These are phyloP conservation scores for Lucinisca nassula DNA, from an alignment of 2,888 invertebrate species.

Conservation along the genomic window DNA sequence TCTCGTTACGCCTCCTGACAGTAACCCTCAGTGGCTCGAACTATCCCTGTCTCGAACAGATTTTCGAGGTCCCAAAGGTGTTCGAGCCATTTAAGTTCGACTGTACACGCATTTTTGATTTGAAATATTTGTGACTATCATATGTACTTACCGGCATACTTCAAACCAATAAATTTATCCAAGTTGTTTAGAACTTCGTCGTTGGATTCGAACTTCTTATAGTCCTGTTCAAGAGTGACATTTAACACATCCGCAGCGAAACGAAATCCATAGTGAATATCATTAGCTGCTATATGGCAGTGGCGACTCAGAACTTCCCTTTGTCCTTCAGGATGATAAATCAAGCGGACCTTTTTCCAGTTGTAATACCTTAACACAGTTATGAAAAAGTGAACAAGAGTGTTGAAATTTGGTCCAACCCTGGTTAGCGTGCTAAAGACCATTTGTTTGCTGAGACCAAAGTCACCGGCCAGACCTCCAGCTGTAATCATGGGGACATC, in stretches of 20 bases:
- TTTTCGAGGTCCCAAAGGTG: too few species aligned
- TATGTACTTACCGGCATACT: conserved; percentile 71
- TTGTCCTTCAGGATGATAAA: conserved; percentile 81
- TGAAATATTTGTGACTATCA: too few species aligned
- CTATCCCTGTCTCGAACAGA: too few species aligned
- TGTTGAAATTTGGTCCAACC: conserved; percentile 82
- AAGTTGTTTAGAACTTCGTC: conserved; percentile 66
- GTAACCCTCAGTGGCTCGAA: too few species aligned
- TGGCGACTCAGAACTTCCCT: conserved; percentile 70
- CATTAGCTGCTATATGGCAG: conserved; percentile 81
- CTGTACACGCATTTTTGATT: too few species aligned
- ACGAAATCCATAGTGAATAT: conserved; percentile 76
- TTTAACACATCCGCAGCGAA: not conserved
- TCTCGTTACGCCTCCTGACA: too few species aligned
- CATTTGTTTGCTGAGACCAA: conserved; percentile 72
- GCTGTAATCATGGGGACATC: conserved; percentile 95
- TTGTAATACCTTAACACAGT: conserved; percentile 63
- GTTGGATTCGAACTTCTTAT: conserved; percentile 73
- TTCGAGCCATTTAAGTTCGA: too few species aligned
- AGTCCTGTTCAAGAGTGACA: conserved; percentile 45
- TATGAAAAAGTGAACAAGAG: conserved; percentile 71
- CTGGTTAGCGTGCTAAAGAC: conserved; percentile 93
- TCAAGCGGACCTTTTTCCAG: conserved; percentile 75
- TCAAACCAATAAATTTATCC: conserved; percentile 65
- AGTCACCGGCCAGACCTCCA: conserved; percentile 86